These are phyloP conservation scores for Aeoliscus strigatus DNA, from an alignment of 2,797 vertebrate species.

Conservation along the genomic window DNA sequence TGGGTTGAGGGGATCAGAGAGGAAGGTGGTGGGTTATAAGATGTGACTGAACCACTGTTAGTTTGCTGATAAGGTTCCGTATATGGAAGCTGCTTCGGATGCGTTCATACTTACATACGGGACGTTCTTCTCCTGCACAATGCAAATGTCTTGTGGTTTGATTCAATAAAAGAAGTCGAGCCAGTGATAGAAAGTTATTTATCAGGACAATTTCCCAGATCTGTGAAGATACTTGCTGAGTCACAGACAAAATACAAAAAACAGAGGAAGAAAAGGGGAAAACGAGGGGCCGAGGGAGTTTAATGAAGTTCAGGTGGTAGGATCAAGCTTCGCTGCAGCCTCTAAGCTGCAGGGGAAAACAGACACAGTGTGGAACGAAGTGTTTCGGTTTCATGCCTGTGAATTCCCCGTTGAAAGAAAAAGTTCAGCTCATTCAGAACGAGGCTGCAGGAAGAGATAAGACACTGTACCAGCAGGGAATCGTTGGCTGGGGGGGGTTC, in stretches of 20 bases:
- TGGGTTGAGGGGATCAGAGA: slow-evolving; percentile 22
- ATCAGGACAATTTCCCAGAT: no score
- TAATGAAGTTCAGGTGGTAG: slow-evolving; percentile 63
- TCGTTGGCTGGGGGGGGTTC: slow-evolving; percentile 5
- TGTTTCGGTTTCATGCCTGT: slow-evolving; percentile 35
- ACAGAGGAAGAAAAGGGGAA: no score
- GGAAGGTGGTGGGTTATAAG: slow-evolving; percentile 8
- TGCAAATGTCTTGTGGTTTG: no score
- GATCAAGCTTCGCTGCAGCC: slow-evolving; percentile 20
- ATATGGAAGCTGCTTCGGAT: slow-evolving; percentile 20
- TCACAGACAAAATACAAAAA: slow-evolving; percentile 41
- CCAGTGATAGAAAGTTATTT: no score
- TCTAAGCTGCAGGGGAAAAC: slow-evolving; percentile 35
- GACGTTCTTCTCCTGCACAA: slow-evolving; percentile 7
- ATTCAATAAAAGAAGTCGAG: no score
- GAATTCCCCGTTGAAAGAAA: slow-evolving; percentile 40
- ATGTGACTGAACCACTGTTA: slow-evolving; percentile 11
- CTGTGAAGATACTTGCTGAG: no score
- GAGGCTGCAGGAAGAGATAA: slow-evolving; percentile 26
- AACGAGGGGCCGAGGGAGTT: slow-evolving; percentile 27
- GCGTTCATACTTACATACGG: slow-evolving; percentile 4
- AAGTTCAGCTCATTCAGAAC: slow-evolving; percentile 26
- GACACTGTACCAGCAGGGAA: slow-evolving; percentile 16
- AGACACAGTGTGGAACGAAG: slow-evolving; percentile 40
- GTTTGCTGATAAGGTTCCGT: slow-evolving; percentile 7